Evolutionary conservation across 2,113 vertebrate genomes (phyloP), one percentile per base, ranked within the genome.

Genomic region (Xenopus laevis): DNA sequence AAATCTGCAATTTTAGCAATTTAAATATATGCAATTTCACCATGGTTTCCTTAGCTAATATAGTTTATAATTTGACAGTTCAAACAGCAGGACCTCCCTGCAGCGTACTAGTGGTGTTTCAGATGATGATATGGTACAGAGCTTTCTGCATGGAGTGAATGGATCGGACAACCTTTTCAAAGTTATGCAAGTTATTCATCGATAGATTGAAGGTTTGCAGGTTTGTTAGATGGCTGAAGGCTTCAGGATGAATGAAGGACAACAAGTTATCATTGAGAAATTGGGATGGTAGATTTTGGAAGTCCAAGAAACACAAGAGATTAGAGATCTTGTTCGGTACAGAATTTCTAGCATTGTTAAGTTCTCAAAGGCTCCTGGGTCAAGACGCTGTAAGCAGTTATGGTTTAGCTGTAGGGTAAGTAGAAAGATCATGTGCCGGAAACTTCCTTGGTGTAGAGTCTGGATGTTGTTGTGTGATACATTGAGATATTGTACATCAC

Each of bases 291-390:
- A 93, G 84, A 60, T 78, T 89, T n/a, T 63, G 20, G 4, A n/a
- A 92, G 84, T 13, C 81, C 82, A 6, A 44, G 0, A 63, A 93
- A 91, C 5, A 80, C 10, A 57, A 17, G 16, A 93, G 86, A 52
- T 47, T 17, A n/a, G 69, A 52, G 57, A 93, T 83, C 1, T 27
- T 2, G 78, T 93, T 93, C 16, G 13, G 71, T 91, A 85, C 12
- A 93, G 79, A 23, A 7, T 77, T 13, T 78, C 11, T 13, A 93
- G 87, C 6, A 72, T 30, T 21, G 47, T 0, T 10, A 94, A 79
- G 17, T 81, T 77, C 27, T 78, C 74, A 80, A 96, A 96, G 46
- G 91, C 90, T 13, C 81, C 76, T 0, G 52, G 53, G 0, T 65
- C 23, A 0, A 95, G 74, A 0, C 0, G 1, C 1, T 8, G 40